Conservation (phyloP, 2,797 vertebrate genomes). For the Kryptolebias ocellatus region DNA sequence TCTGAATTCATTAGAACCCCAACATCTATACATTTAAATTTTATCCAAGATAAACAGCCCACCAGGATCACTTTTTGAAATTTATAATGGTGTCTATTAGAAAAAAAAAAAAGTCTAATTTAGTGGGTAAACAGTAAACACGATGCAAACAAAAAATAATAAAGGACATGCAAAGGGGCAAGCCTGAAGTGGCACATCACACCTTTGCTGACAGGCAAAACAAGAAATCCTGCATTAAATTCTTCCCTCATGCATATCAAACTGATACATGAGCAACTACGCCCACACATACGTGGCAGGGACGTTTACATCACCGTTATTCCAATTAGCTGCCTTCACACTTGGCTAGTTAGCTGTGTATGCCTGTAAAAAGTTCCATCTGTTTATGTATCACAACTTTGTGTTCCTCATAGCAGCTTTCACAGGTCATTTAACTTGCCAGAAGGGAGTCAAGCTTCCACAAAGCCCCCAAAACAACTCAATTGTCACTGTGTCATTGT, state of each 20-base stretch:
- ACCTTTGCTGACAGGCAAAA: slow-evolving; percentile 18
- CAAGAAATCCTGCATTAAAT: slow-evolving; percentile 29
- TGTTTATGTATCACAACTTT: slow-evolving; percentile 52
- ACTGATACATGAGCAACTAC: slow-evolving; percentile 19
- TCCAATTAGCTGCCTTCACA: slow-evolving; percentile 68
- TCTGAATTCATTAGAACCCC: too few relatives aligned
- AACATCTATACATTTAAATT: neutral
- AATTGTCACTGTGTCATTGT: slow-evolving; percentile 16
- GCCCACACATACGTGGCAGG: slow-evolving; percentile 20
- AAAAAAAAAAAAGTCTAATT: too few relatives aligned
- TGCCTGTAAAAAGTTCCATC: slow-evolving; percentile 51
- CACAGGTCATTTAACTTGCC: slow-evolving; percentile 52
- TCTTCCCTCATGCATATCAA: slow-evolving; percentile 22
- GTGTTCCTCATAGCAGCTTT: slow-evolving; percentile 47
- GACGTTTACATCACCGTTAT: slow-evolving; percentile 29
- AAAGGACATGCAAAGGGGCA: neutral
- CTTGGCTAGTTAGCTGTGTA: slow-evolving; percentile 47
- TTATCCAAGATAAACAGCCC: neutral
- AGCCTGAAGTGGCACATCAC: slow-evolving; percentile 16
- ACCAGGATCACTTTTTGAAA: neutral
- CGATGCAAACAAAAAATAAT: neutral
- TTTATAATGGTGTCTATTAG: neutral
- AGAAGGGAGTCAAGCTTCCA: slow-evolving; percentile 36
- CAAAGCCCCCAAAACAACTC: slow-evolving; percentile 34
- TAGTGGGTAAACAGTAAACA: neutral